These are phyloP conservation scores for Heliconius eleuchia DNA, from an alignment of 1,140 invertebrate genomes.

Conservation along the genomic window DNA sequence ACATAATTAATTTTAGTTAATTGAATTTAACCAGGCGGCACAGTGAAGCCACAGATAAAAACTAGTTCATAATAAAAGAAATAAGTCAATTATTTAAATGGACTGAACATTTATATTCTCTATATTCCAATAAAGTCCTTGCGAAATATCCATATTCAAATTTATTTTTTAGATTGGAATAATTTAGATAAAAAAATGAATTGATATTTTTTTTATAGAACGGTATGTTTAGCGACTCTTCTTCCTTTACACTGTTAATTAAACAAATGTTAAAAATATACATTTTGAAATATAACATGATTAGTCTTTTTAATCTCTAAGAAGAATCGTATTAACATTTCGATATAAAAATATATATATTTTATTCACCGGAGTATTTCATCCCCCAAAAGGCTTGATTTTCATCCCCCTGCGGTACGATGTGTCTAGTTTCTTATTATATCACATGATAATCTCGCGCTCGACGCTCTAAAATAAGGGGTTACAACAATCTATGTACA, in stretches of 20 bases:
- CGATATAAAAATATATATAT: no score
- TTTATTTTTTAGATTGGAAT: background rate
- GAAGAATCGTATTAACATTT: no score
- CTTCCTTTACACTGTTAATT: no score
- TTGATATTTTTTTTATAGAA: background rate
- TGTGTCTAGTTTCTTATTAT: background rate
- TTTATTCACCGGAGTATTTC: background rate
- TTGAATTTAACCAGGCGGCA: no score
- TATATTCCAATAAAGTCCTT: constrained; percentile 3
- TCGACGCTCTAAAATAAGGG: background rate
- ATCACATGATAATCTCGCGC: background rate
- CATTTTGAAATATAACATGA: no score
- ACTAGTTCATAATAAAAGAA: background rate
- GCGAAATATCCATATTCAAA: constrained; percentile 8
- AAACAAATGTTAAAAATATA: no score
- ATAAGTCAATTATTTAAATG: constrained; percentile 1
- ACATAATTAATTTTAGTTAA: no score
- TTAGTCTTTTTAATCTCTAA: no score
- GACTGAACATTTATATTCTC: background rate
- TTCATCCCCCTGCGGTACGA: background rate
- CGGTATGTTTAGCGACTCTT: no score
- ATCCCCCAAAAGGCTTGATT: background rate
- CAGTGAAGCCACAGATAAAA: background rate
- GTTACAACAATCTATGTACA: background rate
- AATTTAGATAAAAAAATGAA: background rate